These are phyloP conservation scores for Aphaenogaster ashmeadi DNA, from an alignment of 1,140 invertebrate species.

Conservation along the genomic window DNA sequence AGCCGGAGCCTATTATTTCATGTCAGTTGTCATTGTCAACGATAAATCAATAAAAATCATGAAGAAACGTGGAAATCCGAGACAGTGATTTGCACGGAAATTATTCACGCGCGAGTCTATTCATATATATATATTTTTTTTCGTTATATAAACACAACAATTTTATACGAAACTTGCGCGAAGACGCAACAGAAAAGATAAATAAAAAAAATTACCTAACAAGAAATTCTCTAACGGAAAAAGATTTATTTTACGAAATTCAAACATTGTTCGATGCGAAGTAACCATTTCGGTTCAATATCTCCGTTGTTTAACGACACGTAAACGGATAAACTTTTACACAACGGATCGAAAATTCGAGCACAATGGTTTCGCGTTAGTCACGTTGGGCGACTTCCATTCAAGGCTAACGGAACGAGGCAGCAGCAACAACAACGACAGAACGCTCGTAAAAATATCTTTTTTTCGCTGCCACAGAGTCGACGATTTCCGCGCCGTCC, in stretches of 20 bases:
- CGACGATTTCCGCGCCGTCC: conserved; percentile 61
- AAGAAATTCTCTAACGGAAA: not conserved
- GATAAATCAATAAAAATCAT: conserved; percentile 75
- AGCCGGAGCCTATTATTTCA: conserved; percentile 77
- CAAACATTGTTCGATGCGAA: not conserved
- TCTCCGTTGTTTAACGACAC: conserved; percentile 34
- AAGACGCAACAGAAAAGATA: not conserved
- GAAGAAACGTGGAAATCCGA: conserved; percentile 8
- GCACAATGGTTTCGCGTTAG: conserved; percentile 43
- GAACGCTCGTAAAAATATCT: conserved; percentile 38
- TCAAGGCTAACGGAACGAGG: conserved; percentile 51
- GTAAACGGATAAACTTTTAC: conserved; percentile 31
- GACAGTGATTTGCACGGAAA: not conserved
- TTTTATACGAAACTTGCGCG: not conserved
- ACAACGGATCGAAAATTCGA: conserved; percentile 51
- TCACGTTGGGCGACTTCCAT: conserved; percentile 36
- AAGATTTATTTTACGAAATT: conserved; percentile 18
- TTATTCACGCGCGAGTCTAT: conserved; percentile 14
- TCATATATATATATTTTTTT: not conserved
- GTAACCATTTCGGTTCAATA: not conserved
- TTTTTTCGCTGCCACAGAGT: conserved; percentile 26
- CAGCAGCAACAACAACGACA: conserved; percentile 32
- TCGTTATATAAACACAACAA: not conserved
- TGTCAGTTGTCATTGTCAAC: conserved; percentile 80
- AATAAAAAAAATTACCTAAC: not conserved